Percentiles rank a stretch among this genome's conserved stretches.
Evolutionary conservation across 1,140 invertebrate species (phyloP).

Genomic region (Drosophila asahinai): DNA sequence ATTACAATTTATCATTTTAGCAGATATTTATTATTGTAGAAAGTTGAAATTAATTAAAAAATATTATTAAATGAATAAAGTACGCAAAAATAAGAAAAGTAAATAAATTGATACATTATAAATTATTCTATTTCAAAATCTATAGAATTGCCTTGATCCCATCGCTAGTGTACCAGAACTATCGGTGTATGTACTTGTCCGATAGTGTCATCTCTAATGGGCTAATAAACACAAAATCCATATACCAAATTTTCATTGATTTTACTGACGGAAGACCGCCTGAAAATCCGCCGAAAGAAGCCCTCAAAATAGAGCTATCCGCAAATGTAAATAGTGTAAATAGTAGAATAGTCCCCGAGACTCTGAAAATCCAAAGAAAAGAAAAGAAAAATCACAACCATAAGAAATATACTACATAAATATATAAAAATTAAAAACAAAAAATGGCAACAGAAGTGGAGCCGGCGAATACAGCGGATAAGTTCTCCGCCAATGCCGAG

Average conservation of each 20-base stretch:
- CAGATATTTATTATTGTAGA: too few species aligned
- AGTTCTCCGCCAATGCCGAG: slow-evolving; percentile 85
- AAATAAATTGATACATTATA: too few species aligned
- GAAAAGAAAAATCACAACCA: background rate
- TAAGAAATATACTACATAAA: background rate
- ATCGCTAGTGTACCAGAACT: background rate
- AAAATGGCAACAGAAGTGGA: slow-evolving; percentile 69
- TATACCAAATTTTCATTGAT: background rate
- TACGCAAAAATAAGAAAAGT: background rate
- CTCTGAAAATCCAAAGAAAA: too few species aligned
- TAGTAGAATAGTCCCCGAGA: background rate
- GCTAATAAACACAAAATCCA: background rate
- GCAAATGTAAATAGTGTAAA: slow-evolving; percentile 12
- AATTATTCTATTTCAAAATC: background rate
- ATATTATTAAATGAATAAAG: too few species aligned
- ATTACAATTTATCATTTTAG: too few species aligned
- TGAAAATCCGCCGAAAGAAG: background rate
- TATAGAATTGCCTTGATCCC: background rate
- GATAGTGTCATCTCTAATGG: slow-evolving; percentile 2
- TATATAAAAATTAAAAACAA: background rate
- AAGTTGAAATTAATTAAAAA: too few species aligned
- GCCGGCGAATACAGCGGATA: slow-evolving; percentile 56
- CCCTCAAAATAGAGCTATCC: background rate
- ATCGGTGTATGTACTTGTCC: background rate
- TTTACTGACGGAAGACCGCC: background rate